phyloP scores from a whole-genome alignment of 92 coral and sea anemone genomes.

The Epizoanthus illoricatus region DNA sequence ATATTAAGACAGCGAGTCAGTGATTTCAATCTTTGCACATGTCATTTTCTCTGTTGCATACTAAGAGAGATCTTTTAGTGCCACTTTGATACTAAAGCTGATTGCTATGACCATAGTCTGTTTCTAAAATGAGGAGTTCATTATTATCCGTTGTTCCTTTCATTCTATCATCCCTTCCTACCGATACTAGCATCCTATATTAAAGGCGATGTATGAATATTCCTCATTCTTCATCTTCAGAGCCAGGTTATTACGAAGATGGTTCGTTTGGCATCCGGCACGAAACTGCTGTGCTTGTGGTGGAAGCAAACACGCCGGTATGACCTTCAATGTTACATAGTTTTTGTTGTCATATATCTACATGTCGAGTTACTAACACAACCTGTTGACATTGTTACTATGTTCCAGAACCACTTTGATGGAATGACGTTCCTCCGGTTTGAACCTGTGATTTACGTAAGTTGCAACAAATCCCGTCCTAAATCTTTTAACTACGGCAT shows the following conservation, averaged over 20 bases:
- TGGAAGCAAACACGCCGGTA: constrained; percentile 85
- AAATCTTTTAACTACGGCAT: background rate
- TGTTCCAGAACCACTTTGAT: constrained; percentile 25
- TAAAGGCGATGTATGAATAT: background rate
- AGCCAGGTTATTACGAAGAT: constrained; percentile 95
- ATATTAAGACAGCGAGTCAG: too few relatives aligned
- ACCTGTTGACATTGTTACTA: background rate
- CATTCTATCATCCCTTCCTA: too few relatives aligned
- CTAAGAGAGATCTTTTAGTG: too few relatives aligned
- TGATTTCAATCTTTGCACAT: too few relatives aligned
- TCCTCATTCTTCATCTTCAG: constrained; percentile 40
- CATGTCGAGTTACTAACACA: too few relatives aligned
- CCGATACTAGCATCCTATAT: too few relatives aligned
- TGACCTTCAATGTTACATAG: background rate
- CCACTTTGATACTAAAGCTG: too few relatives aligned
- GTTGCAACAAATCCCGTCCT: background rate
- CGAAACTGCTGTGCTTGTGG: constrained; percentile 92
- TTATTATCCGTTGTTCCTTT: too few relatives aligned
- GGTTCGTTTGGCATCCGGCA: constrained; percentile 86
- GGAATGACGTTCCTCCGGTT: constrained; percentile 34
- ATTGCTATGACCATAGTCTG: too few relatives aligned
- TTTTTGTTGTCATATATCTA: too few relatives aligned
- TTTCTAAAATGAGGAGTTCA: too few relatives aligned
- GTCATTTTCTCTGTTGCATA: too few relatives aligned
- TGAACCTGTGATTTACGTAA: constrained; percentile 36